Base-by-base conservation (phyloP, 2,888 invertebrate genomes). In the Xestobium rufovillosum region DNA sequence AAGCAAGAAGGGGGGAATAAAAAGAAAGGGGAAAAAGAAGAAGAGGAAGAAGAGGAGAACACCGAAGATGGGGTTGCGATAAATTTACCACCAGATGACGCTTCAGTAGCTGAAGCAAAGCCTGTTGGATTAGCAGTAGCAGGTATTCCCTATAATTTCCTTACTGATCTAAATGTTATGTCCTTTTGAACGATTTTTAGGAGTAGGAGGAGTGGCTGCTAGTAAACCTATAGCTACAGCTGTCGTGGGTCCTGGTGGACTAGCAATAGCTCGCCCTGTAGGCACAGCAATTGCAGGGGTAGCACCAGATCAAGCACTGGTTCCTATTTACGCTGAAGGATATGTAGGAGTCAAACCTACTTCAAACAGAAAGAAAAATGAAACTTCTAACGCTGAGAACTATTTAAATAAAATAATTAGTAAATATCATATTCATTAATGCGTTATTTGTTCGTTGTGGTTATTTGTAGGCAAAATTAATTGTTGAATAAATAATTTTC, bases 221-320 rank as follows among this genome's bases (percentile, higher is more conserved):
- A 76, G 83, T 3, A 76, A 80, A 45, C 84, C 84, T 0, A 63
- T 75, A 28, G 85, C 75, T 0, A 80, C 81, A 1, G 83, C 85
- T 0, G 72, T 84, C 1, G 76, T 76, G 1, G 83, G 83, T 0
- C 70, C 73, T 1, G 75, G 75, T 26, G 84, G 84, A 0, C 60
- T 82, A 4, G 83, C 84, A 0, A 67, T 84, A 3, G 78, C 83
- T 0, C 69, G 75, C 3, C 84, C 84, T 0, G 70, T 81, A 0
- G 83, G 76, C 13, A 83, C 83, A 0, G 84, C 84, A 3, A 77
- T 85, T 19, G 83, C 84, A 1, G 84, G 84, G 1, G 66, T 84
- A 0, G 70, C 73, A 39, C 76, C 77, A 0, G 63, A 65, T 34
- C 63, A 67, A 49, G 57, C 63, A 4, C 44, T 66, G 8, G 52